phyloP scores from a whole-genome alignment of 37 sponge, comb jelly and placozoan species.

The Chondrilla cf. caribensis region DNA sequence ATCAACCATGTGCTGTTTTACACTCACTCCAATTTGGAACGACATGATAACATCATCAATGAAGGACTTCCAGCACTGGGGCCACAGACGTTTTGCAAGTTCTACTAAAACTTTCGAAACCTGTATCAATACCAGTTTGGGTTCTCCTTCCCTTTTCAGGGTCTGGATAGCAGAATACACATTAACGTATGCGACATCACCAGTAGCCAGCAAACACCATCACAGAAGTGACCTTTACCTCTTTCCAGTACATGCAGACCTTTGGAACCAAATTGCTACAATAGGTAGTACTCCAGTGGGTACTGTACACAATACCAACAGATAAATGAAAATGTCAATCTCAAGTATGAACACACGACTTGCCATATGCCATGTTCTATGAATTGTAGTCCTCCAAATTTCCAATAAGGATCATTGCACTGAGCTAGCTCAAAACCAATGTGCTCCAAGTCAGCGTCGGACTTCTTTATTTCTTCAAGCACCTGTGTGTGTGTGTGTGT shows the following conservation, averaged over 20 bases:
- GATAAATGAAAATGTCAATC: too few species aligned
- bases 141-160: background rate
- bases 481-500: too few species aligned
- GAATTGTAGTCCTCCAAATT: background rate
- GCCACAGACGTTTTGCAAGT: conserved; percentile 18
- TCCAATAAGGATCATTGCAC: background rate
- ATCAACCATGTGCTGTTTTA: too few species aligned
- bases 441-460: background rate
- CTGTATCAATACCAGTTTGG: background rate
- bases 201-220: background rate
- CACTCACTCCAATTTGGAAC: background rate
- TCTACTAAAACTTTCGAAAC: conserved; percentile 3
- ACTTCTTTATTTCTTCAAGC: background rate
- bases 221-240: background rate
- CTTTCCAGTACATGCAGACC: background rate
- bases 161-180: background rate
- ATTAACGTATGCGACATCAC: too few species aligned
- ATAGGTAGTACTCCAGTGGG: too few species aligned
- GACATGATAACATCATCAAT: background rate
- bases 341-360: too few species aligned
- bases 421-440: background rate
- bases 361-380: background rate
- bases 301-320: too few species aligned
- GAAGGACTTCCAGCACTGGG: conserved; percentile 19
- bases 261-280: too few species aligned